Percentiles rank a stretch among this genome's conserved stretches.
phyloP scores from a whole-genome alignment of 2,888 invertebrate species.

The Monoplex corrugatus region DNA sequence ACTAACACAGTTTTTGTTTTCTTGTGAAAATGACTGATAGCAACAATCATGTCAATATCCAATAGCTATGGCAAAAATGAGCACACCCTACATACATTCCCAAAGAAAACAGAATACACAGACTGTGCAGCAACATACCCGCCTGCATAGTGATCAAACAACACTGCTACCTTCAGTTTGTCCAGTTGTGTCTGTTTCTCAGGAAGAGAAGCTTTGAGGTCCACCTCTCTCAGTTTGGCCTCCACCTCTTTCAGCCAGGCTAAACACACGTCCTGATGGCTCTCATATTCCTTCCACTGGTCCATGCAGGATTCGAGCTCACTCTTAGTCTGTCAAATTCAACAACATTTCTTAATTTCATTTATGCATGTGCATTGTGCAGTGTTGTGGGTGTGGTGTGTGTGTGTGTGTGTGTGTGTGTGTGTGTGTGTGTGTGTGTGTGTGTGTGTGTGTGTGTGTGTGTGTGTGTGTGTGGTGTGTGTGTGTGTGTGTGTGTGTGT shows the following conservation, averaged over 20 bases:
- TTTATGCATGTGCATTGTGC: neutral
- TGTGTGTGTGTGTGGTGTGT: no score
- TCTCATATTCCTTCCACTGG: slow-evolving; percentile 96
- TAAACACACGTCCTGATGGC: slow-evolving; percentile 91
- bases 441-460: neutral
- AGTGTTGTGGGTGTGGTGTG: no score
- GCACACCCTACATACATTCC: no score
- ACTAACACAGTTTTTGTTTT: no score
- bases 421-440: slow-evolving; percentile 17
- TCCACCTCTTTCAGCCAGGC: slow-evolving; percentile 94
- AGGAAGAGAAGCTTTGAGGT: slow-evolving; percentile 74
- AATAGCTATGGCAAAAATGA: no score
- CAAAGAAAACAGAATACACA: no score
- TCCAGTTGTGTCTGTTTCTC: slow-evolving; percentile 76
- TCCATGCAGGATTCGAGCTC: slow-evolving; percentile 90
- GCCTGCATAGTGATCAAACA: no score
- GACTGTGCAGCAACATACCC: no score
- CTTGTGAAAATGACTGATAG: no score
- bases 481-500: no score
- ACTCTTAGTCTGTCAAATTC: slow-evolving; percentile 67
- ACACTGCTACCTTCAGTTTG: slow-evolving; percentile 65
- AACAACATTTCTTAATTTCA: neutral
- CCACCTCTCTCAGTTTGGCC: slow-evolving; percentile 86
- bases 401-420: no score
- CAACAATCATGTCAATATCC: no score